A percentile compares a stretch with the other conserved stretches of the same genome.
These are phyloP conservation scores for Scaptomyza reducta DNA, from an alignment of 2,888 invertebrate species.

Conservation along the genomic window DNA sequence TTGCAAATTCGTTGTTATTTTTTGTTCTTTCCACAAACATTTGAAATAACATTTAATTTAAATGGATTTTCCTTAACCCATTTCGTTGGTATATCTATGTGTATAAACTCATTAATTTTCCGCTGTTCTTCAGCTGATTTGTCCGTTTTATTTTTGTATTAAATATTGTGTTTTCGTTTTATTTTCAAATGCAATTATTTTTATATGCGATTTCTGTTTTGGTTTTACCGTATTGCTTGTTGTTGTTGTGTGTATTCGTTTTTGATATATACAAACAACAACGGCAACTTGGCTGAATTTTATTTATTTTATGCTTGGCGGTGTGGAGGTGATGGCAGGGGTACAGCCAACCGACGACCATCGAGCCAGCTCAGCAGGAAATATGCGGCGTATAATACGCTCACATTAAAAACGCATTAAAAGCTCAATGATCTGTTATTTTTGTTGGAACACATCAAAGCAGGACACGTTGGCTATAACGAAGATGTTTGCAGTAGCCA, in stretches of 20 bases:
- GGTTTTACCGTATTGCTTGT: slow-evolving; percentile 10
- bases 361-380: slow-evolving; percentile 59
- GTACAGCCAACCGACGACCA: background rate
- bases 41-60: slow-evolving; percentile 26
- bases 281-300: slow-evolving; percentile 41
- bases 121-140: slow-evolving; percentile 29
- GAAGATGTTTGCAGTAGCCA: slow-evolving; percentile 24
- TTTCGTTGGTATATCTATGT: slow-evolving; percentile 29
- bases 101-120: slow-evolving; percentile 65
- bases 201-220: slow-evolving; percentile 48
- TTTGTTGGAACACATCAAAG: slow-evolving; percentile 32
- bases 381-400: slow-evolving; percentile 56
- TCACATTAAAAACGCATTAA: slow-evolving; percentile 75
- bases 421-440: slow-evolving; percentile 74
- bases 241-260: slow-evolving; percentile 25
- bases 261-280: slow-evolving; percentile 42
- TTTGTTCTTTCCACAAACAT: slow-evolving; percentile 12
- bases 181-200: slow-evolving; percentile 66
- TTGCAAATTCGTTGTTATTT: slow-evolving; percentile 34
- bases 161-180: slow-evolving; percentile 46
- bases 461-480: background rate
- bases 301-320: slow-evolving; percentile 39
- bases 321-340: background rate
- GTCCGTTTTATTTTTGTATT: slow-evolving; percentile 26
- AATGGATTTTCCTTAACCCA: slow-evolving; percentile 51